These are phyloP conservation scores for Heloderma charlesbogerti DNA, from an alignment of 2,113 vertebrate species.

Conservation along the genomic window DNA sequence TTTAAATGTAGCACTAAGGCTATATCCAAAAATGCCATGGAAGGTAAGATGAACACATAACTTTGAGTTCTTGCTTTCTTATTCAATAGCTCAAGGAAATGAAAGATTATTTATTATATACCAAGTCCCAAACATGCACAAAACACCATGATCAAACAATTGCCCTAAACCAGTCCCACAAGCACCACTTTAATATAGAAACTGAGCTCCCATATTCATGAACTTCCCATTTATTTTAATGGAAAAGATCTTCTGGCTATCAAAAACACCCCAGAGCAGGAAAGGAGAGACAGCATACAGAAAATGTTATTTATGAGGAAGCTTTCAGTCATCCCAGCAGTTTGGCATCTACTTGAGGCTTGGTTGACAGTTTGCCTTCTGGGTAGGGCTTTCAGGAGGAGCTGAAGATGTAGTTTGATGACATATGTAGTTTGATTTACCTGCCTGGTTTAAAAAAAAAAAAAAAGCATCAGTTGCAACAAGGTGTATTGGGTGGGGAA, in stretches of 20 bases:
- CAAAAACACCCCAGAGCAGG: neutral
- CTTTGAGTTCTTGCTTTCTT: neutral
- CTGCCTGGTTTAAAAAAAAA: no score
- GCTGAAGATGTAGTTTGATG: no score
- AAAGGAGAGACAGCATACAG: no score
- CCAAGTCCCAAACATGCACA: neutral
- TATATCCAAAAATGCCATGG: neutral
- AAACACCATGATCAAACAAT: neutral
- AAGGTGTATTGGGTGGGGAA: no score
- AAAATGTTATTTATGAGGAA: no score
- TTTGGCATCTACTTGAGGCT: no score
- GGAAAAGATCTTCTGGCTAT: neutral
- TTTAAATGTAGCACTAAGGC: conserved; percentile 5
- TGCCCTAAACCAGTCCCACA: neutral
- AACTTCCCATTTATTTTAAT: neutral
- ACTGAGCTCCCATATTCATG: neutral
- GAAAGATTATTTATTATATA: neutral
- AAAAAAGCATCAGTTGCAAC: no score
- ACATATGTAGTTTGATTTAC: no score
- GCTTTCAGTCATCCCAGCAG: no score
- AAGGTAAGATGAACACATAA: neutral
- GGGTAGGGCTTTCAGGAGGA: no score
- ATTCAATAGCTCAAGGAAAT: neutral
- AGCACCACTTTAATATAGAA: neutral
- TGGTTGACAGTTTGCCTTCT: no score